A percentile compares a stretch with the other conserved stretches of the same genome.
Evolutionary conservation across 2,888 invertebrate genomes (phyloP).

Genomic region (Acanthopleura granulata): DNA sequence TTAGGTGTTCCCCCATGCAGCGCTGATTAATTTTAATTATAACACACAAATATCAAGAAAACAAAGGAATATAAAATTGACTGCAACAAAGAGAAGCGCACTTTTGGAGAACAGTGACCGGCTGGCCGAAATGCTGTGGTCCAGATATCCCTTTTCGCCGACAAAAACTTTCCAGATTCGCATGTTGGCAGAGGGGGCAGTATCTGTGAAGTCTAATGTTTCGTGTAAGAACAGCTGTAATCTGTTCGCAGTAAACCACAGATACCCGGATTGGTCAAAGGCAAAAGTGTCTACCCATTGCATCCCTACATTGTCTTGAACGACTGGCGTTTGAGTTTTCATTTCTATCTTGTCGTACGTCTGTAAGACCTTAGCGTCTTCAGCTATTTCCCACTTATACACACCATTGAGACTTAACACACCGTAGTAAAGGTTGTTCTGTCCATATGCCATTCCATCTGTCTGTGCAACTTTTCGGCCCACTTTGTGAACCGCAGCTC

Average conservation of each 20-base stretch:
- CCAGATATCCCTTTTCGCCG: conserved; percentile 30
- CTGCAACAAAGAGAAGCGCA: too few relatives aligned
- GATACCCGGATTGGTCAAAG: conserved; percentile 43
- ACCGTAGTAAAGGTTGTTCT: conserved; percentile 29
- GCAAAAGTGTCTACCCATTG: conserved; percentile 53
- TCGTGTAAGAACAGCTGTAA: conserved; percentile 38
- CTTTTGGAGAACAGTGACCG: neutral
- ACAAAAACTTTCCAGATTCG: conserved; percentile 33
- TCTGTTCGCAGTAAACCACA: conserved; percentile 54
- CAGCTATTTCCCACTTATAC: conserved; percentile 41
- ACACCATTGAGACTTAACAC: conserved; percentile 40
- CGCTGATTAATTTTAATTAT: too few relatives aligned
- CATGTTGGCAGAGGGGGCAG: neutral
- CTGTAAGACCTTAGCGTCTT: conserved; percentile 35
- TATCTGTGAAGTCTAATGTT: conserved; percentile 1
- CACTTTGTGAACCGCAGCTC: conserved; percentile 40
- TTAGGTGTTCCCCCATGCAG: too few relatives aligned
- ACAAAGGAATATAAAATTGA: too few relatives aligned
- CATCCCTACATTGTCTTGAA: conserved; percentile 37
- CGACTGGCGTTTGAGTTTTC: conserved; percentile 27
- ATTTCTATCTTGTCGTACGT: conserved; percentile 30
- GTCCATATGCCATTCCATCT: conserved; percentile 35
- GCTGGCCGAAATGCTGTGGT: conserved; percentile 15
- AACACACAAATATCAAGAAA: too few relatives aligned
- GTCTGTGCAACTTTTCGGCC: conserved; percentile 40